These are phyloP conservation scores for Microcebus jonahi DNA, from an alignment of 2,113 vertebrate species.

Conservation along the genomic window DNA sequence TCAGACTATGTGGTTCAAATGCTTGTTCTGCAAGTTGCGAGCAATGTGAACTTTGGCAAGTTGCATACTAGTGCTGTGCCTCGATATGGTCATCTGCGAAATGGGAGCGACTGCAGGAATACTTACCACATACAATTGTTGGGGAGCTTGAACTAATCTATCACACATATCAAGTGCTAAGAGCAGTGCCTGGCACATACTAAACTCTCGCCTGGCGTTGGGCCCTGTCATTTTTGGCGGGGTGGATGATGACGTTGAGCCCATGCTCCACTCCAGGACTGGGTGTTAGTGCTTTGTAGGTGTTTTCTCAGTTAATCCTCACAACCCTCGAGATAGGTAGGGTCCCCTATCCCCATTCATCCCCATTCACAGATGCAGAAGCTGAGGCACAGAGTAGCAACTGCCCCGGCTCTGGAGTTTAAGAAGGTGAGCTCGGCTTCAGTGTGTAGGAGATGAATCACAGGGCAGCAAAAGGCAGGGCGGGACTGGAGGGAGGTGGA, in stretches of 20 bases:
- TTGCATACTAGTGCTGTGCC: background rate
- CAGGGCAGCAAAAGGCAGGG: background rate
- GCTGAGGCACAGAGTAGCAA: background rate
- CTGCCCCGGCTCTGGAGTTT: background rate
- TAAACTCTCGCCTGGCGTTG: background rate
- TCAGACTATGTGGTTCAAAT: background rate
- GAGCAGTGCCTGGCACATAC: background rate
- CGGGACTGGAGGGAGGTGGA: background rate
- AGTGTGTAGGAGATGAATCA: background rate
- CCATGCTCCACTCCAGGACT: background rate
- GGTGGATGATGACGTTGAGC: background rate
- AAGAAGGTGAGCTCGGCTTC: background rate
- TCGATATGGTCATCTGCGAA: background rate
- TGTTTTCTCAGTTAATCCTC: background rate
- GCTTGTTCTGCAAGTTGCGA: background rate
- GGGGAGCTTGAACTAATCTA: background rate
- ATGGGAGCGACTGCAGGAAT: background rate
- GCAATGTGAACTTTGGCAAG: background rate
- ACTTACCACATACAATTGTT: background rate
- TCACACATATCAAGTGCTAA: background rate
- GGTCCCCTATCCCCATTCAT: background rate
- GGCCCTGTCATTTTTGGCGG: background rate
- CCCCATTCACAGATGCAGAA: constrained; percentile 23
- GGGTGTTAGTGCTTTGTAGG: background rate
- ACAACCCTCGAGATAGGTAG: background rate